Base-by-base conservation (phyloP, 2,797 vertebrate species). In the Microctenopoma steveboyesi region DNA sequence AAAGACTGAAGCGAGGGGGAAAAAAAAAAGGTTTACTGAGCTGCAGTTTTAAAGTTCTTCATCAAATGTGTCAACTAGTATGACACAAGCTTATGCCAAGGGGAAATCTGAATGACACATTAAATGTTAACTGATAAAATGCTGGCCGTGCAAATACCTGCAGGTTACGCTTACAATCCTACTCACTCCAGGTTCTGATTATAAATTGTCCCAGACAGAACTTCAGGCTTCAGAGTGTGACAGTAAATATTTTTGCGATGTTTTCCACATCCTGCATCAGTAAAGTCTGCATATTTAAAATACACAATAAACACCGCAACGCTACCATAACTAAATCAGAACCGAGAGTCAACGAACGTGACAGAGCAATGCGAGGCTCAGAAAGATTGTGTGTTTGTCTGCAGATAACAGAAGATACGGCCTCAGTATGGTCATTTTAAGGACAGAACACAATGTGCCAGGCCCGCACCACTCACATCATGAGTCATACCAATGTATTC, bases 1-100 rank as follows among this genome's bases (percentile, higher is more conserved):
- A 99, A 94, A 47, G 94, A 95, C 97, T 99, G 81, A 33, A 79
- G 46, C 0, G 40, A 62, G 53, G 48, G 22, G 22, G 22, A 22
- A 22, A 74, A 15, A 13, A 63, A 9, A 67, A 25, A 62, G 3
- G 33, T 66, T 53, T 52, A 15, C 11, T 69, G 51, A 73, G 53
- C 4, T 13, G 28, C 5, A 49, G 16, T 16, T 66, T 47, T 35
- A 45, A 1, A 61, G 64, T 54, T 69, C 7, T 25, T 18, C 28
- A 59, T 2, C 28, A 33, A 1, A 7, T 6, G 28, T 30, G 28
- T 30, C 25, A 27, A 7, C 1, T 49, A 47, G 13, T 13, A 42
- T n/a, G 33, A 74, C 35, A 25, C 12, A 27, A 69, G 42, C 5
- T 28, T 30, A 5, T 3, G 14, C 4, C 13, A 14, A 43, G 6